Conservation (phyloP, 2,888 invertebrate species). For the Dasysyrphus tricinctus region DNA sequence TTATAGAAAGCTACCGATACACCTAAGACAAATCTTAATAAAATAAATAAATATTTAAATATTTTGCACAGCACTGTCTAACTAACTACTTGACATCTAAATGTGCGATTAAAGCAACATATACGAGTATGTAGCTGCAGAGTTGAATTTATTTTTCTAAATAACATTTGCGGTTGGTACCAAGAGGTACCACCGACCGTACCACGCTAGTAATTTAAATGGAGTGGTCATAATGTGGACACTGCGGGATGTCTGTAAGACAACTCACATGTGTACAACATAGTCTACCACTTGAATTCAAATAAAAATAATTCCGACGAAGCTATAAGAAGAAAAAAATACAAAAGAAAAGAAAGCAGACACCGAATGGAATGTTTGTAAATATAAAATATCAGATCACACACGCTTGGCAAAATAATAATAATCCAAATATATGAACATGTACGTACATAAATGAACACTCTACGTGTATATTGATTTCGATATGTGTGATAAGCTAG, state of each 20-base stretch:
- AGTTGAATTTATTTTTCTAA: background rate
- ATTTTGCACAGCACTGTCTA: background rate
- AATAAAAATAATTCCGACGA: no score
- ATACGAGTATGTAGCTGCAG: background rate
- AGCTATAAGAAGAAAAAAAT: background rate
- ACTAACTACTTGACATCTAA: background rate
- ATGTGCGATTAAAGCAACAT: background rate
- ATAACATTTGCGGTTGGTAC: constrained; percentile 7
- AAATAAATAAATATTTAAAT: no score
- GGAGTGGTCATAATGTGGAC: background rate
- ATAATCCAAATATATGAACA: background rate
- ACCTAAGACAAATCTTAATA: no score
- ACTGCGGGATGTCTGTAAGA: background rate
- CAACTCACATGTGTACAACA: constrained; percentile 4
- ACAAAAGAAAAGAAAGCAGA: constrained; percentile 11
- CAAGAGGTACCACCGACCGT: constrained; percentile 9
- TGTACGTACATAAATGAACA: no score
- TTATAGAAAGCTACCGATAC: no score
- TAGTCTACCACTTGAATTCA: background rate
- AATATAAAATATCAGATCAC: background rate
- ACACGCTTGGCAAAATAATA: background rate
- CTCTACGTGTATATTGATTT: background rate
- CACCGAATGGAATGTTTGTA: background rate
- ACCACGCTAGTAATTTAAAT: constrained; percentile 6
- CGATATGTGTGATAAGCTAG: background rate